phyloP scores from a whole-genome alignment of 35 echinoderm and acorn worm species.

The Acanthaster planci region DNA sequence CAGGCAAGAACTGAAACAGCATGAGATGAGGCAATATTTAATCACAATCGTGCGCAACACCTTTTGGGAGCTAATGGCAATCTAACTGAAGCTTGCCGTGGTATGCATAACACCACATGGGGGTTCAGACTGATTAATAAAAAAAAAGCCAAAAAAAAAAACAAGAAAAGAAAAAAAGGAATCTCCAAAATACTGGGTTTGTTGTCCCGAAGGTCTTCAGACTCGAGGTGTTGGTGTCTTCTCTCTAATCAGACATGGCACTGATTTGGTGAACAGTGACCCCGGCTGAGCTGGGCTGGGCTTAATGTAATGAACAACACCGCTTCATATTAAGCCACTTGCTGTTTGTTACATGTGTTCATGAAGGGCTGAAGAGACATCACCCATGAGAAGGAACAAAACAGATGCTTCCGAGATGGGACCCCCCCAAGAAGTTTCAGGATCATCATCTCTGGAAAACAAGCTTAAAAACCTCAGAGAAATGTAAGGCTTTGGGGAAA shows the following conservation, averaged over 20 bases:
- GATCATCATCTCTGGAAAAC: too few relatives aligned
- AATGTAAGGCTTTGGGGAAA: too few relatives aligned
- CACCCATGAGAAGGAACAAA: too few relatives aligned
- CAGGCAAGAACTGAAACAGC: background rate
- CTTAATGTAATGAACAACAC: background rate
- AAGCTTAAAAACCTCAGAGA: too few relatives aligned
- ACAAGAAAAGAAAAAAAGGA: too few relatives aligned
- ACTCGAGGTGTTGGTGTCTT: background rate
- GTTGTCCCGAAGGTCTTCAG: background rate
- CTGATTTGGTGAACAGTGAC: slow-evolving; percentile 13
- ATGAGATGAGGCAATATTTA: background rate
- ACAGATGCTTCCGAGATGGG: too few relatives aligned
- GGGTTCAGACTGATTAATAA: background rate
- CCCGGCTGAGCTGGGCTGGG: background rate
- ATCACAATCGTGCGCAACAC: slow-evolving; percentile 4
- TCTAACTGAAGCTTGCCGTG: background rate
- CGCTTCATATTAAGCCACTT: background rate
- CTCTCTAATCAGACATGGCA: slow-evolving; percentile 19
- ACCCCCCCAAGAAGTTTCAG: too few relatives aligned
- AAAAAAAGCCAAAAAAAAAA: too few relatives aligned
- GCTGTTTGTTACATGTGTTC: background rate
- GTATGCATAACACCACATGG: too few relatives aligned
- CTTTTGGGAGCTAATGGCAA: background rate
- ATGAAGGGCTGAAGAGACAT: background rate
- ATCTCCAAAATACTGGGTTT: too few relatives aligned